phyloP scores from a whole-genome alignment of 2,797 vertebrate genomes.

The Hirundo rustica region DNA sequence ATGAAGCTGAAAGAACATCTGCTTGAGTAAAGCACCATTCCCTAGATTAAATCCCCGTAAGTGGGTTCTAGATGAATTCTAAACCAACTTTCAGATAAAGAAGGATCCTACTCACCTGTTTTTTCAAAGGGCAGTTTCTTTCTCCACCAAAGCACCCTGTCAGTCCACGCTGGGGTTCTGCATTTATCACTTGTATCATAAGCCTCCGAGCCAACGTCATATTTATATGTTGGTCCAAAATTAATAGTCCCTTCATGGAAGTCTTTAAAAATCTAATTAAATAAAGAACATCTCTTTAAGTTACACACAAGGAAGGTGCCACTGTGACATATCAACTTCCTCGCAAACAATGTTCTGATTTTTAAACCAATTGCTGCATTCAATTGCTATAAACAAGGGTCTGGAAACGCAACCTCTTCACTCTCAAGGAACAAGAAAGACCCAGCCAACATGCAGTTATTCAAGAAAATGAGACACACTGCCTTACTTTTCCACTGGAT shows the following conservation, averaged over 20 bases:
- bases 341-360: not conserved
- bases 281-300: not conserved
- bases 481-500: conserved; percentile 78
- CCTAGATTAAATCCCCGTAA: not conserved
- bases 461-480: not conserved
- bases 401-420: not conserved
- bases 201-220: conserved; percentile 79
- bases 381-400: not conserved
- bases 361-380: not conserved
- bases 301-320: not conserved
- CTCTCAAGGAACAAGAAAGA: not conserved
- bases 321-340: not conserved
- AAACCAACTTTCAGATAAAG: not conserved
- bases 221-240: conserved; percentile 84
- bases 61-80: not conserved
- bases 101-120: conserved; percentile 62
- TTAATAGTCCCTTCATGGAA: conserved; percentile 82
- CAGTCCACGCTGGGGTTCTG: conserved; percentile 83
- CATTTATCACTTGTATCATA: conserved; percentile 84
- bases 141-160: conserved; percentile 83
- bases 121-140: conserved; percentile 77
- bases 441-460: not conserved
- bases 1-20: not conserved
- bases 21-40: not conserved
- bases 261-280: conserved; percentile 80